Percentiles rank a stretch among this genome's conserved stretches.
Conservation (phyloP, 2,113 vertebrate genomes). For the Eublepharis macularius region DNA sequence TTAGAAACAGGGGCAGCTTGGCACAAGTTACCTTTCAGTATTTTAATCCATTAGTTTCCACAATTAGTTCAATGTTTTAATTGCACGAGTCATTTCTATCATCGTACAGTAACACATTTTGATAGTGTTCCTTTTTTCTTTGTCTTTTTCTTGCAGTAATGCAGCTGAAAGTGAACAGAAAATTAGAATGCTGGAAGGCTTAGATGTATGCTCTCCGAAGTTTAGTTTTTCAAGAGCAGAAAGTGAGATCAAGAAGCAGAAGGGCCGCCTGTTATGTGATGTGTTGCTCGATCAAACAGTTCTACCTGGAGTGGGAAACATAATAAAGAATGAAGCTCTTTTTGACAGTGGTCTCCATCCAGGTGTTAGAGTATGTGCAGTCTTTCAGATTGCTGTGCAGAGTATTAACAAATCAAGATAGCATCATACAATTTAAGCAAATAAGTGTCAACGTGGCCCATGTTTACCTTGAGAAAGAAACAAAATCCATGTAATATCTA, state of each 20-base stretch:
- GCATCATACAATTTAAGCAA: background rate
- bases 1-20: background rate
- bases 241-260: constrained; percentile 79
- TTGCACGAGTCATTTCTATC: constrained; percentile 34
- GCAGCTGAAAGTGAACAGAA: constrained; percentile 80
- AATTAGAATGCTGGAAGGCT: constrained; percentile 79
- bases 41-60: background rate
- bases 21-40: background rate
- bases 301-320: constrained; percentile 94
- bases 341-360: constrained; percentile 91
- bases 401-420: too few species aligned
- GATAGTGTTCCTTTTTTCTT: background rate
- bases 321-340: constrained; percentile 96
- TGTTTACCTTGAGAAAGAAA: background rate
- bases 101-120: background rate
- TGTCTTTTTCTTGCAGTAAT: constrained; percentile 73
- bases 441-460: background rate
- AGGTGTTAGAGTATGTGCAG: constrained; percentile 79
- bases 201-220: constrained; percentile 89
- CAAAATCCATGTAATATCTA: too few species aligned
- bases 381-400: background rate
- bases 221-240: constrained; percentile 84
- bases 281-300: constrained; percentile 90
- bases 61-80: constrained; percentile 3
- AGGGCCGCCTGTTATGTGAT: constrained; percentile 86